These are phyloP conservation scores for Labrus mixtus DNA, from an alignment of 2,113 vertebrate species.

Conservation along the genomic window DNA sequence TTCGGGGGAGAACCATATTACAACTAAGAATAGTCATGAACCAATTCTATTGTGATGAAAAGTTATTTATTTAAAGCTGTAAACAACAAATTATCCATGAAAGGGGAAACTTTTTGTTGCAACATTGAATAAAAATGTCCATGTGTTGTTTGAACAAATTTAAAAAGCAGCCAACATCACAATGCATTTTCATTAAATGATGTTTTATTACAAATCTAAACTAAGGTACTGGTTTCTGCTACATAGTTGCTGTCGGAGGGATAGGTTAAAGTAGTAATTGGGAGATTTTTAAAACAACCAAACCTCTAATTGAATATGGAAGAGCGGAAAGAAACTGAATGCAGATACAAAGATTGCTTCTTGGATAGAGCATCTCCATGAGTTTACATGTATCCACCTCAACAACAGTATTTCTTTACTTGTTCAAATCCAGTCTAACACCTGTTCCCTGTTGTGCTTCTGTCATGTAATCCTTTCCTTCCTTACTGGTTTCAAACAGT, in stretches of 20 bases:
- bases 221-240: too few relatives aligned
- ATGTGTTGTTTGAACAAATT: background rate
- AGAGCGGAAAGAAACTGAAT: background rate
- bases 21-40: too few relatives aligned
- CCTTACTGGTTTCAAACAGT: background rate
- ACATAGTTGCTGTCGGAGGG: background rate
- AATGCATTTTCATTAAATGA: background rate
- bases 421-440: constrained; percentile 15
- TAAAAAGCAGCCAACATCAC: background rate
- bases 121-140: background rate
- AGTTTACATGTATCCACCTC: background rate
- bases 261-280: background rate
- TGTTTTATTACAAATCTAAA: background rate
- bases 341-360: background rate
- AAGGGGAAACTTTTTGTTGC: background rate
- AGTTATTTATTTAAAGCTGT: too few relatives aligned
- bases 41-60: too few relatives aligned
- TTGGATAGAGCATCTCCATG: background rate
- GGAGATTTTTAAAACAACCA: background rate
- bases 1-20: too few relatives aligned
- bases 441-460: constrained; percentile 9
- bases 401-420: background rate
- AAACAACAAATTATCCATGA: too few relatives aligned
- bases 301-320: background rate
- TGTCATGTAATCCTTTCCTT: constrained; percentile 29